A percentile compares a stretch with the other conserved stretches of the same genome.
Evolutionary conservation across 2,797 vertebrate genomes (phyloP).

Genomic region (Caiman crocodilus): DNA sequence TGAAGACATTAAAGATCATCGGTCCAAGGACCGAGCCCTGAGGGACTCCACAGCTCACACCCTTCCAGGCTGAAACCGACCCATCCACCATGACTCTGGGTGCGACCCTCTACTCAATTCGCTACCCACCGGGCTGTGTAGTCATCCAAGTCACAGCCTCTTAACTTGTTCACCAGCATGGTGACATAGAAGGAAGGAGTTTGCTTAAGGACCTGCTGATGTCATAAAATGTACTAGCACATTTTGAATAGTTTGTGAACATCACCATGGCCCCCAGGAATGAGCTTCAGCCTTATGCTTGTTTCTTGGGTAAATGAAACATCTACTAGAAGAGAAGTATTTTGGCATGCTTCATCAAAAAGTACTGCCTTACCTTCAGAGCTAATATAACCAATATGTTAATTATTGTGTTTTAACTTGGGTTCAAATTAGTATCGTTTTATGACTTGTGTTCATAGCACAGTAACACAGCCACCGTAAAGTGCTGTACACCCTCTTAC

Average conservation of each 20-base stretch:
- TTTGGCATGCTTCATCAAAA: constrained; percentile 21
- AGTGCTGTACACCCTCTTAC: not conserved
- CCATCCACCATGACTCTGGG: too few species aligned
- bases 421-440: constrained; percentile 47
- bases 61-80: too few species aligned
- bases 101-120: too few species aligned
- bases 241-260: constrained; percentile 1
- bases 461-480: constrained; percentile 33
- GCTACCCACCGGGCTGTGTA: too few species aligned
- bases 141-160: too few species aligned
- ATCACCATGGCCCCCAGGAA: not conserved
- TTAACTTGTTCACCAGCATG: too few species aligned
- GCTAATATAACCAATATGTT: constrained; percentile 19
- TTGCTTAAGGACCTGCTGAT: constrained; percentile 10
- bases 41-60: too few species aligned
- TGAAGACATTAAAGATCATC: too few species aligned
- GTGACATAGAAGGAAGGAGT: constrained; percentile 19
- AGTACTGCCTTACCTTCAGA: not conserved
- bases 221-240: not conserved
- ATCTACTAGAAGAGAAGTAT: not conserved
- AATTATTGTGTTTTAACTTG: constrained; percentile 29
- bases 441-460: not conserved
- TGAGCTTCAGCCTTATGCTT: constrained; percentile 4
- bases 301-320: constrained; percentile 3
- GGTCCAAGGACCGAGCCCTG: too few species aligned